Evolutionary conservation across 2,113 vertebrate genomes (phyloP), one percentile per base, ranked within the genome.

Genomic region (Polyodon spathula): DNA sequence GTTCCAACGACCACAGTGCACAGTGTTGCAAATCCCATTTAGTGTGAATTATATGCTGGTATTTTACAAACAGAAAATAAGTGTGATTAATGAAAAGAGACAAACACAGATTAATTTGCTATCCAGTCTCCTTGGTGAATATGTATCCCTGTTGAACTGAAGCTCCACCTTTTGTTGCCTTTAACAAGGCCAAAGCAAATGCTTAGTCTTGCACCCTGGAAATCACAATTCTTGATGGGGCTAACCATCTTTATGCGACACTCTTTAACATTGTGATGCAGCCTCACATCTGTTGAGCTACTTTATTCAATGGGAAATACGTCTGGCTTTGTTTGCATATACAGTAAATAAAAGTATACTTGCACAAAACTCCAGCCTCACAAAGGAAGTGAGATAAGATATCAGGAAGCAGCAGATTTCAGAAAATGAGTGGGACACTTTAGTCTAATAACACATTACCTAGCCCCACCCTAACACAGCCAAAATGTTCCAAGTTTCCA

Each of bases 81-180:
- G 72, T 78, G 81, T 87, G 85, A 89, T 92, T 90, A 91, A 90
- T 89, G 73, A 77, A 81, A 88, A 88, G 76, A 84, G 90, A 90
- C 86, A 88, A 72, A 63, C 68, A 69, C 62, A 72, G 76, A 88
- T 83, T 80, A 78, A 78, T 84, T 78, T 66, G 78, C 76, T 72
- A 63, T 73, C 74, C 63, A 64, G 73, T 76, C 69, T 79, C 81
- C 81, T 71, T 75, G 81, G 78, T 66, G 68, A 81, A 71, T 4
- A 41, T 69, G 67, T 5, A 58, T 67, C 68, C 76, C 71, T 40
- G 68, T 40, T 81, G 79, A 83, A 84, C 82, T 79, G 65, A 64
- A 71, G 68, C 71, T 61, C 81, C 83, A 83, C 80, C 81, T 85
- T 71, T 83, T 78, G 76, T 71, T 78, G 76, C 79, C 79, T 84